phyloP scores from a whole-genome alignment of 2,888 invertebrate genomes.

The Anodontia alba region DNA sequence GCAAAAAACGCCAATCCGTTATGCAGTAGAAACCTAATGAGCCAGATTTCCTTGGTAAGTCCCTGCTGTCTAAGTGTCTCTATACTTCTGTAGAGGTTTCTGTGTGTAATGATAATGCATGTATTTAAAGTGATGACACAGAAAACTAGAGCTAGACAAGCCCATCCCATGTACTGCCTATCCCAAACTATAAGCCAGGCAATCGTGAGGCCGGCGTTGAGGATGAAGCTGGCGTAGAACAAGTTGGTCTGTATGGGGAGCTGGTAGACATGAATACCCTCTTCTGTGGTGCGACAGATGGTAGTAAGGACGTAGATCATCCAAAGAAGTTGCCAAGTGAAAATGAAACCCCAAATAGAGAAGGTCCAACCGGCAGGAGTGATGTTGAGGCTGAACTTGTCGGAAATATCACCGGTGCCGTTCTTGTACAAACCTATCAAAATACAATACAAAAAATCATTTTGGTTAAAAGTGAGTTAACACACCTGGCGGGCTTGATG shows the following conservation, averaged over 20 bases:
- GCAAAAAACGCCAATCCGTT: conserved; percentile 82
- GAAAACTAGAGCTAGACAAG: conserved; percentile 63
- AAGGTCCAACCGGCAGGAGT: conserved; percentile 82
- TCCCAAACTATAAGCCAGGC: conserved; percentile 81
- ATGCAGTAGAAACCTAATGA: conserved; percentile 78
- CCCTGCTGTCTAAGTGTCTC: conserved; percentile 56
- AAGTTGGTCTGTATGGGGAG: conserved; percentile 63
- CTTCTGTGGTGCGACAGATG: conserved; percentile 25
- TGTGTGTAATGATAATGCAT: conserved; percentile 69
- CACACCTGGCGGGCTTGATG: too few species aligned
- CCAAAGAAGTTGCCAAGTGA: conserved; percentile 79
- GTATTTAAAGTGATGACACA: conserved; percentile 70
- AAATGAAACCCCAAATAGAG: conserved; percentile 78
- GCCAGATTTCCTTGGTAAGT: conserved; percentile 74
- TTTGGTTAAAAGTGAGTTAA: too few species aligned
- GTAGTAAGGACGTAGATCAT: conserved; percentile 71
- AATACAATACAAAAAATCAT: too few species aligned
- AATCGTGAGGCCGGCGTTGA: conserved; percentile 68
- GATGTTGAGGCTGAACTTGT: conserved; percentile 72
- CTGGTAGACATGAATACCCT: conserved; percentile 31
- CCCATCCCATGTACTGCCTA: conserved; percentile 66
- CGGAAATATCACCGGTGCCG: conserved; percentile 69
- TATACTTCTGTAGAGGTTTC: conserved; percentile 69
- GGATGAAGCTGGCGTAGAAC: conserved; percentile 67
- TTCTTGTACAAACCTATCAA: conserved; percentile 37